Conservation (phyloP, 2,113 vertebrate genomes). For the Antidorcas marsupialis region DNA sequence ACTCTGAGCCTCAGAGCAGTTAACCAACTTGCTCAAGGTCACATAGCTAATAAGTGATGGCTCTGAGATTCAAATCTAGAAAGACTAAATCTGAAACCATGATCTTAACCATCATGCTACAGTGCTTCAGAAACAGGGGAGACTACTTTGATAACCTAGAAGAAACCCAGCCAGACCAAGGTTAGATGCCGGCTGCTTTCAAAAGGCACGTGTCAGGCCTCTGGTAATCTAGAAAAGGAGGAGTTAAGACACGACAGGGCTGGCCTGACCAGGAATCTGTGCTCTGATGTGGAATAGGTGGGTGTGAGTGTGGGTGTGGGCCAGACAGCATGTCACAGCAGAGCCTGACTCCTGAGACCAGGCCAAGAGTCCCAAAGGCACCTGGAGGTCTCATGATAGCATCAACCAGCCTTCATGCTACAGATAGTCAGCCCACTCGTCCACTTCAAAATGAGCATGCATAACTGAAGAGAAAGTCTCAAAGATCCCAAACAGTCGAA, state of each 20-base stretch:
- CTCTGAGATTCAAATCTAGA: not conserved
- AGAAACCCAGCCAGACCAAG: not conserved
- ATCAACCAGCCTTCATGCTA: not conserved
- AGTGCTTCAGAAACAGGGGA: not conserved
- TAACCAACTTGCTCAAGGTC: not conserved
- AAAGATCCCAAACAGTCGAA: not conserved
- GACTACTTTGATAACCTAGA: not conserved
- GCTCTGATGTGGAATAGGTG: fast-evolving
- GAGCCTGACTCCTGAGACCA: not conserved
- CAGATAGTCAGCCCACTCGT: not conserved
- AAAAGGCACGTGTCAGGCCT: not conserved
- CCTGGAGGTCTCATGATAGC: not conserved
- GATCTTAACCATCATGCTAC: not conserved
- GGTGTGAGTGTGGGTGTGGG: not conserved
- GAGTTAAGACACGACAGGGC: not conserved
- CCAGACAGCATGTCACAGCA: fast-evolving
- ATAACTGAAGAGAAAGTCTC: not conserved
- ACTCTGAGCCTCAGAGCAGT: not conserved
- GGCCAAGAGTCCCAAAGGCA: not conserved
- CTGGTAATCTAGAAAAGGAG: not conserved
- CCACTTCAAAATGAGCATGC: not conserved
- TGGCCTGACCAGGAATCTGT: not conserved
- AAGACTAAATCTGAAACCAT: not conserved
- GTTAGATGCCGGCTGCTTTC: not conserved
- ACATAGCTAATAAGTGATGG: not conserved